Evolutionary conservation across 1,140 invertebrate species (phyloP).

Genomic region (Babylonia areolata): DNA sequence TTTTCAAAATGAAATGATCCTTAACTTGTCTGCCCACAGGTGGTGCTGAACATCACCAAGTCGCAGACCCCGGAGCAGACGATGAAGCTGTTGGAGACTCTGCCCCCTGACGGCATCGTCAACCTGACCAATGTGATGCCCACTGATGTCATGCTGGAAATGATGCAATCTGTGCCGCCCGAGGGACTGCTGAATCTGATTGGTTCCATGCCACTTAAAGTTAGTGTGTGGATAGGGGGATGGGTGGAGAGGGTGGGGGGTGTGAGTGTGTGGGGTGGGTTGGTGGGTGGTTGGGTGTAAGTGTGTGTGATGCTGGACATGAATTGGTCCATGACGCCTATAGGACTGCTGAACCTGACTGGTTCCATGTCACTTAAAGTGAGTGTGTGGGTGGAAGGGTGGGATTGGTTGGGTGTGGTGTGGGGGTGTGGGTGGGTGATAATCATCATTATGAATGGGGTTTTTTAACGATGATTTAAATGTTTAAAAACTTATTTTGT

Average conservation of each 20-base stretch:
- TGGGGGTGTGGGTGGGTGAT: neutral
- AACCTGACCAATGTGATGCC: slow-evolving; percentile 36
- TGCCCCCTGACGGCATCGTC: slow-evolving; percentile 30
- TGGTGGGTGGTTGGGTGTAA: neutral
- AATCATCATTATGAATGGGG: neutral
- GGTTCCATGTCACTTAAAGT: slow-evolving; percentile 32
- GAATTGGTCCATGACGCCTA: slow-evolving; percentile 21
- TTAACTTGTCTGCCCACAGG: neutral
- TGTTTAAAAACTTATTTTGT: too few relatives aligned
- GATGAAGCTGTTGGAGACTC: slow-evolving; percentile 32
- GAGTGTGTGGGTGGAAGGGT: too few relatives aligned
- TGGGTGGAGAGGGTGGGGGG: too few relatives aligned
- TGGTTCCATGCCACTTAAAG: slow-evolving; percentile 30
- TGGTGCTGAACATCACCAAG: slow-evolving; percentile 32
- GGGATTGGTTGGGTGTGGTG: neutral
- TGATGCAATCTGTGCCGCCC: slow-evolving; percentile 32
- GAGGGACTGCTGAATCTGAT: slow-evolving; percentile 15
- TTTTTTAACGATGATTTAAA: too few relatives aligned
- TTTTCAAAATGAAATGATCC: too few relatives aligned
- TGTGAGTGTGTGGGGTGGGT: neutral
- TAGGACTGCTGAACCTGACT: neutral
- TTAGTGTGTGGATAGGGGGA: too few relatives aligned
- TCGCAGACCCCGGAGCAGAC: slow-evolving; percentile 35
- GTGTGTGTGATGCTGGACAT: slow-evolving; percentile 21
- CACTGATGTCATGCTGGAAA: slow-evolving; percentile 24